A percentile compares a stretch with the other conserved stretches of the same genome.
These are phyloP conservation scores for Cnemophilus loriae DNA, from an alignment of 2,113 vertebrate species.

Conservation along the genomic window DNA sequence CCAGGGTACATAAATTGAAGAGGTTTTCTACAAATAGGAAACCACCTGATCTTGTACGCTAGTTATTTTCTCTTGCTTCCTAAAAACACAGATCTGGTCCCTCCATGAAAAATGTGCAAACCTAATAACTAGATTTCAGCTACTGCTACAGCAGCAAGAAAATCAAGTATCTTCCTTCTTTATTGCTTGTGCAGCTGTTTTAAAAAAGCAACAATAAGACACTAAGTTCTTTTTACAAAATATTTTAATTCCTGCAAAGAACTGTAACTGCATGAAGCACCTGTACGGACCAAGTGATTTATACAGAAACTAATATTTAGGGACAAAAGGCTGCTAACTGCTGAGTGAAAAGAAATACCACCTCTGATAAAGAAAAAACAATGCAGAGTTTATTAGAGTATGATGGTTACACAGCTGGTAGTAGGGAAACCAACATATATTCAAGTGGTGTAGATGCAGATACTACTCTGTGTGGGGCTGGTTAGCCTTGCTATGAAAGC, in stretches of 20 bases:
- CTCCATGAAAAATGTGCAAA: not conserved
- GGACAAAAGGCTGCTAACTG: not conserved
- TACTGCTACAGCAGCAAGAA: not conserved
- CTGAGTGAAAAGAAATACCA: not conserved
- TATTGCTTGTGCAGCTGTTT: not conserved
- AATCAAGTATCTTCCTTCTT: not conserved
- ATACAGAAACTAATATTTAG: not conserved
- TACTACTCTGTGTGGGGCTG: not conserved
- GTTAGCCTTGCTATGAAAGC: not conserved
- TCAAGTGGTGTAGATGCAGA: not conserved
- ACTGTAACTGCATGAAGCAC: not conserved
- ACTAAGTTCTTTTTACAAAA: not conserved
- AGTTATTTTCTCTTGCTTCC: conserved; percentile 47
- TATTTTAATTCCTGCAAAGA: not conserved
- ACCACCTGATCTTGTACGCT: conserved; percentile 16
- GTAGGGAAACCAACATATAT: not conserved
- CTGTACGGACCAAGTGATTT: not conserved
- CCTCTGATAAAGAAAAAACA: not conserved
- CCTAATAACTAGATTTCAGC: not conserved
- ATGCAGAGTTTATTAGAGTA: not conserved
- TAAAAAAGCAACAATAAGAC: not conserved
- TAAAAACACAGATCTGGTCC: not conserved
- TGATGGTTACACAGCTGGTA: not conserved
- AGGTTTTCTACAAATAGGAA: conserved; percentile 1
- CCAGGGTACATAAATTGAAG: not conserved